Evolutionary conservation across 30 jellyfish, hydroid and myxozoan species (phyloP), one percentile per base, ranked within the genome.

Genomic region (Chironex yamaguchii): DNA sequence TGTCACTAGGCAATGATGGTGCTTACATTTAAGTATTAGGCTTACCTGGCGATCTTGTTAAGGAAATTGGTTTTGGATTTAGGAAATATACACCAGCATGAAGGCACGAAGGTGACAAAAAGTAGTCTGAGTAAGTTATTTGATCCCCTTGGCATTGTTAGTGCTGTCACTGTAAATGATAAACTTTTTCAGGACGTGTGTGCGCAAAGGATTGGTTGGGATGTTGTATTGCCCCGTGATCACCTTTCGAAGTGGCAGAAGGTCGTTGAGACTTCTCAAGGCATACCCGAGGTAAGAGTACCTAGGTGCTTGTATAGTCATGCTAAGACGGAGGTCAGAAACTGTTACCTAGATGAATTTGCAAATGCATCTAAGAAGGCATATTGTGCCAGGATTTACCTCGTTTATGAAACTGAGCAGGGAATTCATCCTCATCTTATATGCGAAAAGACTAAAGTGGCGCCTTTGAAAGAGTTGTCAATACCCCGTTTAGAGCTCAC

Each of bases 121-220:
- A 52, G 81, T 25, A 32, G 25, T 36, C 58, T 78, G 20, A 81
- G 81, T 30, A 58, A 53, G 33, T 14, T 73, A 29, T 73, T 34
- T 50, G 86, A 73, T 48, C 86, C 86, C 9, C 79, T 76, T 34
- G 80, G 89, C 11, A 29, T 53, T 28, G 79, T 49, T 28, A 50
- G 89, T 34, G 72, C 90, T 34, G 49, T 79, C 26, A 36, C 32
- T 30, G 50, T 79, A 30, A 12, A 22, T 64, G 84, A 74, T 28
- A 63, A 80, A 65, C 34, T 62, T 62, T 80, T 29, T 48, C 91
- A 80, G 36, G 81, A 80, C 21, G 51, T 63, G 29, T 80, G 91
- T 25, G 23, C 22, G 79, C 33, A 2, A 42, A 80, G 49, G 62
- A 27, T 36, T 62, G 83, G 83, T 22, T 80, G 91, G 91, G 91